phyloP scores from a whole-genome alignment of 1,140 invertebrate species.

The Mamestra configurata region DNA sequence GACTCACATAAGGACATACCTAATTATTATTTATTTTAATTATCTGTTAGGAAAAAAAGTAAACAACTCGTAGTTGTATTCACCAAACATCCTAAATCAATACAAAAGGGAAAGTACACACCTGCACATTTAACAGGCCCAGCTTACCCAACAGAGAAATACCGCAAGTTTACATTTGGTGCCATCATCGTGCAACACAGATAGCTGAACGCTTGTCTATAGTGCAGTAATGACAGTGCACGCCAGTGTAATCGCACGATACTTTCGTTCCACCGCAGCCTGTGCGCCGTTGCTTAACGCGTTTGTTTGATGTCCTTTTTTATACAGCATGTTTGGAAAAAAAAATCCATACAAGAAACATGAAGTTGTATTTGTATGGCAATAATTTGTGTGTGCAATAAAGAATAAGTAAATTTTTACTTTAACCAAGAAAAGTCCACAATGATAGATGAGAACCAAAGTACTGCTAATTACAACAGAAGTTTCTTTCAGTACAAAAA shows the following conservation, averaged over 20 bases:
- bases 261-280: conserved; percentile 27
- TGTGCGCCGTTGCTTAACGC: conserved; percentile 24
- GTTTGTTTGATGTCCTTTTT: conserved; percentile 27
- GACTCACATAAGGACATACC: too few species aligned
- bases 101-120: conserved; percentile 27
- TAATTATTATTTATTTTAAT: too few species aligned
- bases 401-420: too few species aligned
- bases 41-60: too few species aligned
- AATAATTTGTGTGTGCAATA: too few species aligned
- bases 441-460: too few species aligned
- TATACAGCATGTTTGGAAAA: neutral
- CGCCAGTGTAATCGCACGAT: conserved; percentile 14
- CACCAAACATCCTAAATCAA: neutral
- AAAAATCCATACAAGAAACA: too few species aligned
- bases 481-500: too few species aligned
- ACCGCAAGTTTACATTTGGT: conserved; percentile 23
- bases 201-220: conserved; percentile 28
- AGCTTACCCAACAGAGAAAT: conserved; percentile 9
- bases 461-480: too few species aligned
- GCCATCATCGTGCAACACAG: conserved; percentile 24
- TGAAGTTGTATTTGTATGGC: too few species aligned
- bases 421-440: too few species aligned
- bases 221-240: conserved; percentile 13
- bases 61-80: too few species aligned
- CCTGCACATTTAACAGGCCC: neutral